Evolutionary conservation across 2,888 invertebrate genomes (phyloP), one percentile per base, ranked within the genome.

Genomic region (Lepidocyrtoides sp.): DNA sequence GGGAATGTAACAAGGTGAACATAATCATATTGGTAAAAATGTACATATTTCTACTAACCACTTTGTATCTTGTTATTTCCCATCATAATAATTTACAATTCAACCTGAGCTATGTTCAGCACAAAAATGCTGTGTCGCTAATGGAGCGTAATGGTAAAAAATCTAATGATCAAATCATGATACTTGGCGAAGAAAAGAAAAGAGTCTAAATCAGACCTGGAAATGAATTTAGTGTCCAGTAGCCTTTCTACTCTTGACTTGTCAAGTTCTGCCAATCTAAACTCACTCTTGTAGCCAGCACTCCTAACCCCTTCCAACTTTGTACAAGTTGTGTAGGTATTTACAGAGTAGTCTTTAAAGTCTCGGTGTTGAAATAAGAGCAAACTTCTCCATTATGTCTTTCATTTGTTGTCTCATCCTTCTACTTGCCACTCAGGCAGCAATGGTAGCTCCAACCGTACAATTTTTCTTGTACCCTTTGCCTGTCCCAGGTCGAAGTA

Each of bases 401-500:
- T n/a, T n/a, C 14, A 17, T 66, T 41, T 12, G 23, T n/a, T 26
- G 41, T 17, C 2, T 54, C 0, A 17, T 89, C 12, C 57, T 90
- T 8, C 69, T 90, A 7, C 14, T 90, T 17, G 77, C 84, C 12
- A 66, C 79, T 26, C 90, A 90, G 51, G 79, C 77, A 10, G 12
- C 75, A 5, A 8, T 89, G 14, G 90, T 79, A 2, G 17, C 90
- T 4, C 51, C 90, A 5, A 44, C 84, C n/a, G 90, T 84, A 3
- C 84, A 90, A 75, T 90, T 90, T 63, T 90, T 90, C 29, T 41
- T 90, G 36, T 90, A 90, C 29, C 84, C 90, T n/a, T 32, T 90
- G 12, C 90, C 90, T 4, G 63, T 84, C 17, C 90, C 90, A 2
- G 90, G 90, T 29, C 60, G 90, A 41, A 72, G n/a, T 26, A 41